Evolutionary conservation across 2,888 invertebrate genomes (phyloP).

Genomic region (Stenoptilia bipunctidactyla): DNA sequence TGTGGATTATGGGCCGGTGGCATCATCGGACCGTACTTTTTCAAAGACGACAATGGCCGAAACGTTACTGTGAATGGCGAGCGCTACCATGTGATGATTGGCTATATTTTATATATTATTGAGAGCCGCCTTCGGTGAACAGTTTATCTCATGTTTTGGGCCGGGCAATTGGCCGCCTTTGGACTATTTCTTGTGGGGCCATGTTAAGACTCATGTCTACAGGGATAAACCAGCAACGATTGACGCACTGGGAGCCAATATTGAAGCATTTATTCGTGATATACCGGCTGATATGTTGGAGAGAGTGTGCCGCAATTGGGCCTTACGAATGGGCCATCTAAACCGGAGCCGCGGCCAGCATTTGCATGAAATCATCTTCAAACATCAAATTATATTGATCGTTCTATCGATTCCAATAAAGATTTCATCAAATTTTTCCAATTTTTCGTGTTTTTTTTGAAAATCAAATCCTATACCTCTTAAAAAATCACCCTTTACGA

Average conservation of each 20-base stretch:
- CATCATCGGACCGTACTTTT: conserved; percentile 27
- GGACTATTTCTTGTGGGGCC: conserved; percentile 6
- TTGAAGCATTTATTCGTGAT: not conserved
- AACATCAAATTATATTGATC: too few relatives aligned
- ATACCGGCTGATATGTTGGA: not conserved
- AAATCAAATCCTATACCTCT: too few relatives aligned
- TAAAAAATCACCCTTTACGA: too few relatives aligned
- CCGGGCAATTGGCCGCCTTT: conserved; percentile 9
- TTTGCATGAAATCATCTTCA: too few relatives aligned
- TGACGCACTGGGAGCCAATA: conserved; percentile 5
- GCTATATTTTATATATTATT: conserved; percentile 15
- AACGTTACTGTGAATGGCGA: conserved; percentile 19
- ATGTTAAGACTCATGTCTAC: conserved; percentile 5
- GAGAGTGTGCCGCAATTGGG: conserved; percentile 4
- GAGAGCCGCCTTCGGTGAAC: conserved; percentile 2
- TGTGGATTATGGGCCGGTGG: conserved; percentile 27
- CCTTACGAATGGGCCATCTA: too few relatives aligned
- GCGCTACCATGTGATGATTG: conserved; percentile 19
- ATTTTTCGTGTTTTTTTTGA: too few relatives aligned
- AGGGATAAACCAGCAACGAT: not conserved
- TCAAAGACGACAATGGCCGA: conserved; percentile 21
- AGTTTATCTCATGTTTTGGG: not conserved
- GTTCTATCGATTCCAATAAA: too few relatives aligned
- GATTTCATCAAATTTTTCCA: too few relatives aligned
- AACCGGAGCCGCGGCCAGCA: not conserved